phyloP scores from a whole-genome alignment of 2,113 vertebrate species.

The Pluvianellus socialis region DNA sequence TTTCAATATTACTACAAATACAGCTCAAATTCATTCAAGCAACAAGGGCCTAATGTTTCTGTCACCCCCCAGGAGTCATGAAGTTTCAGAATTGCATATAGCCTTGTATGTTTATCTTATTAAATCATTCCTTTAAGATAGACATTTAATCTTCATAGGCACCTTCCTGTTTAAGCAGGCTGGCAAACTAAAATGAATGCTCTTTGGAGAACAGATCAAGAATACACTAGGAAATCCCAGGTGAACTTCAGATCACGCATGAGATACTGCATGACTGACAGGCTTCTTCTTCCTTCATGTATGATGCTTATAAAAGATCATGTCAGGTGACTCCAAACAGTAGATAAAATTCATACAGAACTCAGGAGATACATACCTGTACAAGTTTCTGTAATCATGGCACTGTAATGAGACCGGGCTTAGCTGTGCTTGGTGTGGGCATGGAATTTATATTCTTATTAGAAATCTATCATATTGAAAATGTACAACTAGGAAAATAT shows the following conservation, averaged over 20 bases:
- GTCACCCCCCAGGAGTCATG: not conserved
- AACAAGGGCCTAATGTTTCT: not conserved
- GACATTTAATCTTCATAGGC: not conserved
- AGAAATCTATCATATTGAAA: not conserved
- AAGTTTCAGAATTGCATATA: not conserved
- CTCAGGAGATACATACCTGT: not conserved
- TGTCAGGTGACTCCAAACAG: not conserved
- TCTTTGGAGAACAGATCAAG: not conserved
- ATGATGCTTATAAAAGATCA: constrained; percentile 21
- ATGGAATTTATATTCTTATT: not conserved
- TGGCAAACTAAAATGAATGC: not conserved
- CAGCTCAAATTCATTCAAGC: not conserved
- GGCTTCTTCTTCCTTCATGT: not conserved
- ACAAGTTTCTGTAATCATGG: not conserved
- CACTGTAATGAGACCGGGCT: not conserved
- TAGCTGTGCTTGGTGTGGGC: not conserved
- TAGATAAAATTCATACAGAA: not conserved
- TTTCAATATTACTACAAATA: not conserved
- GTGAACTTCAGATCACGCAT: not conserved
- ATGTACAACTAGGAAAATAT: not conserved
- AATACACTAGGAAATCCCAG: not conserved
- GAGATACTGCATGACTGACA: not conserved
- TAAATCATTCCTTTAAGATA: not conserved
- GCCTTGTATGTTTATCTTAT: not conserved
- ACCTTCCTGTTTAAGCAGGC: not conserved